phyloP scores from a whole-genome alignment of 2,113 vertebrate genomes.

The Danionella cerebrum region DNA sequence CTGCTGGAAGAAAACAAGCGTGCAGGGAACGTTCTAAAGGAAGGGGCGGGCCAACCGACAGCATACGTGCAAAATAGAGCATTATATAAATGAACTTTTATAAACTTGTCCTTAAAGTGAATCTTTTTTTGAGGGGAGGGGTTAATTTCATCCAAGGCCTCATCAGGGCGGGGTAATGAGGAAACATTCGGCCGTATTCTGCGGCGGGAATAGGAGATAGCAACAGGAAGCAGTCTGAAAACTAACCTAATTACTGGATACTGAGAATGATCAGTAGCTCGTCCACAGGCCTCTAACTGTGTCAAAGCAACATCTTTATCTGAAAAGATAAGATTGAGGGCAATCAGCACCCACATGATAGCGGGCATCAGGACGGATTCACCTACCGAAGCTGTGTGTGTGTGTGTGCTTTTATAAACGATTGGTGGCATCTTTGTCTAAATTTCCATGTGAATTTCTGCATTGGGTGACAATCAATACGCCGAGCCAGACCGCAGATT shows the following conservation, averaged over 20 bases:
- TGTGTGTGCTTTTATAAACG: background rate
- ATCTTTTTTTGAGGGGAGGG: constrained; percentile 25
- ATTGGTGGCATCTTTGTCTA: background rate
- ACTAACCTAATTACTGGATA: constrained; percentile 49
- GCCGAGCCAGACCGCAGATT: too few relatives aligned
- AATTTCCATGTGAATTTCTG: constrained; percentile 14
- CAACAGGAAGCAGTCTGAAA: constrained; percentile 35
- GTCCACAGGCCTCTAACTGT: constrained; percentile 49
- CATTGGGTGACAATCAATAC: too few relatives aligned
- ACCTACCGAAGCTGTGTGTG: background rate
- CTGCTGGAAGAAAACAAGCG: too few relatives aligned
- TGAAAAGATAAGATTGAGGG: constrained; percentile 41
- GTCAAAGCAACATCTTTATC: constrained; percentile 52
- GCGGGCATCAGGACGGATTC: constrained; percentile 1
- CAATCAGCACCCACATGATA: constrained; percentile 25
- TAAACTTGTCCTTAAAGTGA: background rate
- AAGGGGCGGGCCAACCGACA: too few relatives aligned
- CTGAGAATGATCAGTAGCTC: constrained; percentile 40
- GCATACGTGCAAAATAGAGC: too few relatives aligned
- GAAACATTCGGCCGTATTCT: background rate
- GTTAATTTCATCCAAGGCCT: constrained; percentile 45
- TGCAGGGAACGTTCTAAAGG: too few relatives aligned
- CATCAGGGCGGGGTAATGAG: constrained; percentile 40
- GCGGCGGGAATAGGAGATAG: constrained; percentile 8
- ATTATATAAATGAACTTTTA: too few relatives aligned